Conservation (phyloP, 2,888 invertebrate species). For the Rhopalosiphum nymphaeae region DNA sequence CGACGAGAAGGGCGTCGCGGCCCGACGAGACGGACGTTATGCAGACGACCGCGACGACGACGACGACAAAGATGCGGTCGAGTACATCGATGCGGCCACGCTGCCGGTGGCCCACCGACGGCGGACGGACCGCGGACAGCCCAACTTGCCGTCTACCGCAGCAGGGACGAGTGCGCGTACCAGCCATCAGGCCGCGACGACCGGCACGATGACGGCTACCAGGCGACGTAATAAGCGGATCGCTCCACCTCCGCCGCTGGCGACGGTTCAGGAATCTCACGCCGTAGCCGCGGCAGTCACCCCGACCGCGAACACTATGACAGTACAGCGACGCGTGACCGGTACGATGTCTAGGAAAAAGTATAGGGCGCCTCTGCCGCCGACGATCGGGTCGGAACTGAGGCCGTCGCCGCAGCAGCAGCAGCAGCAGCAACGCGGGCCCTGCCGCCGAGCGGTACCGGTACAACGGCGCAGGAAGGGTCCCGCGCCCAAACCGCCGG, state of each 20-base stretch:
- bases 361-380: slow-evolving; percentile 53
- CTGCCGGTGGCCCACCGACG: slow-evolving; percentile 5
- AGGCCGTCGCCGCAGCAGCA: background rate
- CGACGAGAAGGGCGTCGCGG: background rate
- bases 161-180: background rate
- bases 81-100: slow-evolving; percentile 57
- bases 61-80: background rate
- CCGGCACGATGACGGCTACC: slow-evolving; percentile 19
- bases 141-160: background rate
- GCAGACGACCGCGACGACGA: background rate
- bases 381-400: background rate
- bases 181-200: background rate
- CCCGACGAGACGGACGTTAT: background rate
- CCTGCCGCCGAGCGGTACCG: background rate
- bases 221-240: slow-evolving; percentile 17
- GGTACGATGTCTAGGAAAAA: slow-evolving; percentile 32
- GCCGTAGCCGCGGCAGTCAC: background rate
- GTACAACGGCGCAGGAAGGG: slow-evolving; percentile 16
- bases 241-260: background rate
- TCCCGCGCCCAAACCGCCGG: slow-evolving; percentile 53
- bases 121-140: background rate
- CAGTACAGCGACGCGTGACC: background rate
- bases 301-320: background rate
- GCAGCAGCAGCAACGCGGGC: background rate
- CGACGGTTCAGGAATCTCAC: background rate